Evolutionary conservation across 2,797 vertebrate genomes (phyloP).

Genomic region (Knipowitschia caucasica): DNA sequence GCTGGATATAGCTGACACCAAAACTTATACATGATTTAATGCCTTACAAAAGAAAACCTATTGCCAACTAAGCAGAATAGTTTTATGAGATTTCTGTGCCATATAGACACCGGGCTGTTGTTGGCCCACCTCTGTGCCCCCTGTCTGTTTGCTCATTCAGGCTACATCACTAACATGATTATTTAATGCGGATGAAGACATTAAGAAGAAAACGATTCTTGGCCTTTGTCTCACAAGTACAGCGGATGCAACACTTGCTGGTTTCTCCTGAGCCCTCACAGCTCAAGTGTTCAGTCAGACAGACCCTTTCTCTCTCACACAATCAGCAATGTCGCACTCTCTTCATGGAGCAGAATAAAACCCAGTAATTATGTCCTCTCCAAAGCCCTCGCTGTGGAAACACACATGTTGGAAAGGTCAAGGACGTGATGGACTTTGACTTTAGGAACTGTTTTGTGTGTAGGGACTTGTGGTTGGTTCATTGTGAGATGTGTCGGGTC

Average conservation of each 20-base stretch:
- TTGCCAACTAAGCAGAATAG: not conserved
- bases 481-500: slow-evolving; percentile 5
- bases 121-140: slow-evolving; percentile 18
- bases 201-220: slow-evolving; percentile 34
- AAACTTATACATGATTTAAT: slow-evolving; percentile 56
- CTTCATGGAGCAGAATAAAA: slow-evolving; percentile 21
- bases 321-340: slow-evolving; percentile 10
- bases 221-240: slow-evolving; percentile 40
- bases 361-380: slow-evolving; percentile 22
- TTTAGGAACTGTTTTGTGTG: slow-evolving; percentile 10
- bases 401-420: slow-evolving; percentile 29
- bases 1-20: slow-evolving; percentile 63
- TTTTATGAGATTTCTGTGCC: slow-evolving; percentile 30
- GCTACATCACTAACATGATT: slow-evolving; percentile 33
- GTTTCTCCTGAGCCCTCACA: slow-evolving; percentile 18
- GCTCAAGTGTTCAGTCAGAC: slow-evolving; percentile 37
- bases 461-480: slow-evolving; percentile 5
- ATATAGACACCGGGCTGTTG: slow-evolving; percentile 36
- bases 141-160: slow-evolving; percentile 28
- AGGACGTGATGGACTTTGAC: slow-evolving; percentile 14
- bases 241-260: slow-evolving; percentile 25
- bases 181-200: slow-evolving; percentile 44
- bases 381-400: slow-evolving; percentile 16
- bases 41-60: slow-evolving; percentile 18
- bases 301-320: slow-evolving; percentile 15